These are phyloP conservation scores for Mesoligia furuncula DNA, from an alignment of 2,888 invertebrate species.

Conservation along the genomic window DNA sequence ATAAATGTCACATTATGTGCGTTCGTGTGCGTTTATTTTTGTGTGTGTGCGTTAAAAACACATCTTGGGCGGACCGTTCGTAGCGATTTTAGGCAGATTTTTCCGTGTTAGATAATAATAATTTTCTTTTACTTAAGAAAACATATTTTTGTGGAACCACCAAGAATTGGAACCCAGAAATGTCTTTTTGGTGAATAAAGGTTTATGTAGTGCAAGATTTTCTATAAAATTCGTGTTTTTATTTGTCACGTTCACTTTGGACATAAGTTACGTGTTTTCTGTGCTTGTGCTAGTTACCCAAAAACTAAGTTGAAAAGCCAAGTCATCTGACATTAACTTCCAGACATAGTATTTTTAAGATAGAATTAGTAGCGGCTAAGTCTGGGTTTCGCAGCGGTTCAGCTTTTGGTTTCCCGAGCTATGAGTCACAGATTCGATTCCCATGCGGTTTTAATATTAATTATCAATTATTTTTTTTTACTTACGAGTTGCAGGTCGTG, in stretches of 20 bases:
- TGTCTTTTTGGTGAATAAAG: neutral
- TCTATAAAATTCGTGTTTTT: neutral
- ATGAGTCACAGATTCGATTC: neutral
- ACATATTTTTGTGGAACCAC: constrained; percentile 56
- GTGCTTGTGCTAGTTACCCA: constrained; percentile 24
- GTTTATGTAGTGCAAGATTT: neutral
- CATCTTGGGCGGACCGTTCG: constrained; percentile 80
- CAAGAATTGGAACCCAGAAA: neutral
- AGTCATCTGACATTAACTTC: constrained; percentile 4
- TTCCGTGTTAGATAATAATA: constrained; percentile 72
- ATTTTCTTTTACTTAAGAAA: constrained; percentile 65
- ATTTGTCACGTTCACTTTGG: constrained; percentile 8
- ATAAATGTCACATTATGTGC: constrained; percentile 82
- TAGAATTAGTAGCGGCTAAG: no score
- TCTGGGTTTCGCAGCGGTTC: neutral
- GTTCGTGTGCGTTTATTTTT: constrained; percentile 73
- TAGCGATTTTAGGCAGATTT: constrained; percentile 81
- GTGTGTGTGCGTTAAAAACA: constrained; percentile 84
- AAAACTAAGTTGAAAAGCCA: constrained; percentile 20
- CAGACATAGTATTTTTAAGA: neutral
- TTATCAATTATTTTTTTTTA: no score
- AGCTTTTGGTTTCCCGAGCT: neutral
- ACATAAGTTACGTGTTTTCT: neutral
- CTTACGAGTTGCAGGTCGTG: neutral
- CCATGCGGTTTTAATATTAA: neutral